These are phyloP conservation scores for Palythoa heliodiscus DNA, from an alignment of 92 coral and sea anemone genomes.

Conservation along the genomic window DNA sequence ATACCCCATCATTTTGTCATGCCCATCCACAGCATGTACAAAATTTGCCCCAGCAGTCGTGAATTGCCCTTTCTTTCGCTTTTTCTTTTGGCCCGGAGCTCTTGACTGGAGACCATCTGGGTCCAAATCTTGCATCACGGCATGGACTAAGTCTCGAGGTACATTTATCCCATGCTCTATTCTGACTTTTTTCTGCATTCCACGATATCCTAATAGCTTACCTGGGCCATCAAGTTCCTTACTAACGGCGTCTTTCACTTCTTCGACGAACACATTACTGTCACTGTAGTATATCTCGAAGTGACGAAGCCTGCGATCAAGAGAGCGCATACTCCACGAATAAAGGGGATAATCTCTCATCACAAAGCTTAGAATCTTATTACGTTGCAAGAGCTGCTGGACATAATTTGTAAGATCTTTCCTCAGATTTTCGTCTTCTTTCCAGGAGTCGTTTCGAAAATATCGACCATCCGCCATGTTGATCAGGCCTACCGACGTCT, in stretches of 20 bases:
- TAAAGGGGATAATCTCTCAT: conserved; percentile 39
- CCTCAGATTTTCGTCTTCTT: conserved; percentile 18
- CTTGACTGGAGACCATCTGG: not conserved
- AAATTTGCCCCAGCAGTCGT: not conserved
- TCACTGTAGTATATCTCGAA: conserved; percentile 48
- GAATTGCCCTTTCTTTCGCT: not conserved
- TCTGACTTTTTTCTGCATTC: conserved; percentile 13
- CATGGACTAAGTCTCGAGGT: conserved; percentile 2
- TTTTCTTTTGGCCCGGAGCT: not conserved
- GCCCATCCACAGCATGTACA: conserved; percentile 12
- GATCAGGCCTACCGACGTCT: not conserved
- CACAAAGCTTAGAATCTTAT: conserved; percentile 25
- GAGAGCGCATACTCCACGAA: conserved; percentile 50
- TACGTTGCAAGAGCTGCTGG: conserved; percentile 13
- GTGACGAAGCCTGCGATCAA: conserved; percentile 44
- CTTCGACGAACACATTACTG: conserved; percentile 30
- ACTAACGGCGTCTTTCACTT: conserved; percentile 36
- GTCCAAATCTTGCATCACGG: conserved; percentile 1
- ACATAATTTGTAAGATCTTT: conserved; percentile 24
- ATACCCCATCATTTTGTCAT: conserved; percentile 19
- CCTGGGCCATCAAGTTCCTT: conserved; percentile 33
- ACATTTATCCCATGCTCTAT: not conserved
- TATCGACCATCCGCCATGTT: conserved; percentile 1
- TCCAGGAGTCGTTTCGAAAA: conserved; percentile 34
- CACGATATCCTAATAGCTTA: conserved; percentile 11